Base-by-base conservation (phyloP, 2,888 invertebrate genomes). In the Hemistola chrysoprasaria region DNA sequence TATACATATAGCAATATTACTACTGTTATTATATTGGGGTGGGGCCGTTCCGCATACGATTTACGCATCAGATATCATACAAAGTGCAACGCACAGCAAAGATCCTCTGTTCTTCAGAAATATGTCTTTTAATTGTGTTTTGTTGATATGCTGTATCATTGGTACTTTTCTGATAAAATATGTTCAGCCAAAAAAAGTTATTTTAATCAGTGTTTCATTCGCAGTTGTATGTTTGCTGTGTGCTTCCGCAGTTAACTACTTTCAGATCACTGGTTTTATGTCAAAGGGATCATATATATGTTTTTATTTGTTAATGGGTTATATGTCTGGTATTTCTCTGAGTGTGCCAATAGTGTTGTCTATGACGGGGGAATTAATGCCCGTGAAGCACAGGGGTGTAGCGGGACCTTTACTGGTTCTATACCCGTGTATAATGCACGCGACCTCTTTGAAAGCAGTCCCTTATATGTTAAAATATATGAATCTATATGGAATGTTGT, bases 1-100 rank as follows among this genome's bases (percentile, higher is more conserved):
- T 11, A 1, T 51, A 7, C 47, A 51, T 21, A 45, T 36, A 5
- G 44, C 50, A 8, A 25, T 53, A 3, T 11, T 51, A 0, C n/a
- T 50, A 7, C 26, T 25, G 3, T 29, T 50, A 20, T 22, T 43
- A n/a, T 54, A 54, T 20, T 54, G 54, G 52, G 51, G 53, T 20
- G 54, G 57, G 0, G 22, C 16, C 7, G 6, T 39, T 8, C 41
- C 45, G 6, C 8, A 46, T 3, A 22, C 34, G 11, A 51, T 47
- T 8, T 57, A 47, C 11, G 28, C 47, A 0, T 31, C 36, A 6
- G 43, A 49, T 10, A 29, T 56, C 5, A 37, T 53, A 6, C 22
- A 40, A 16, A 25, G 33, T 33, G 38, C 44, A 0, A 47, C 56
- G 4, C 16, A 23, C 1, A 35, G 27, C 5, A 40, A 38, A 24